These are phyloP conservation scores for Albula glossodonta DNA, from an alignment of 2,113 vertebrate species.

Conservation along the genomic window DNA sequence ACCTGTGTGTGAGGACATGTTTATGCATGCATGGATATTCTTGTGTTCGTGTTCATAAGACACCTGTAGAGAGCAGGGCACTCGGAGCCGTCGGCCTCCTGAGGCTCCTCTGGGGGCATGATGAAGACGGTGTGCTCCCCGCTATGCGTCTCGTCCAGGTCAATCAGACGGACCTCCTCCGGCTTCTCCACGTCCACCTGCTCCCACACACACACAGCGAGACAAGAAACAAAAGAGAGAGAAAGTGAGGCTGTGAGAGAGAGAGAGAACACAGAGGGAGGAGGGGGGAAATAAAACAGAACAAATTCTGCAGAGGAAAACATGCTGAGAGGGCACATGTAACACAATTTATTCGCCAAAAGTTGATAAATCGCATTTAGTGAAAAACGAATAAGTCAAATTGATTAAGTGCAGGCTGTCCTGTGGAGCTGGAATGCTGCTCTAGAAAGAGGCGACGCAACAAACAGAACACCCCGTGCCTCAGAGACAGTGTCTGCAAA, in stretches of 20 bases:
- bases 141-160: slow-evolving; percentile 82
- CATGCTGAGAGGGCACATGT: background rate
- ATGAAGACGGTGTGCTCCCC: slow-evolving; percentile 93
- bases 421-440: background rate
- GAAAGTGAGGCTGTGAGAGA: background rate
- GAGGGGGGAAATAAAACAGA: background rate
- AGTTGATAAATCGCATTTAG: background rate
- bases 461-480: background rate
- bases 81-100: slow-evolving; percentile 73
- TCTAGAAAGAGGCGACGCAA: background rate
- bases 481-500: background rate
- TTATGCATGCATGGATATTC: background rate
- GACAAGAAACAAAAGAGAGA: background rate
- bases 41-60: slow-evolving; percentile 3
- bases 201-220: background rate
- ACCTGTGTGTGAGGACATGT: background rate
- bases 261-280: background rate
- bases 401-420: background rate
- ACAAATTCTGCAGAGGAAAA: background rate
- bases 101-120: slow-evolving; percentile 85
- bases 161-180: slow-evolving; percentile 76
- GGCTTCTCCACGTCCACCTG: slow-evolving; percentile 88
- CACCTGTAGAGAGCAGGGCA: slow-evolving; percentile 79
- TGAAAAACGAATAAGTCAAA: background rate
- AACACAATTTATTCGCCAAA: background rate